Evolutionary conservation across 2,888 invertebrate species (phyloP), one percentile per base, ranked within the genome.

Genomic region (Archips crataeganus): DNA sequence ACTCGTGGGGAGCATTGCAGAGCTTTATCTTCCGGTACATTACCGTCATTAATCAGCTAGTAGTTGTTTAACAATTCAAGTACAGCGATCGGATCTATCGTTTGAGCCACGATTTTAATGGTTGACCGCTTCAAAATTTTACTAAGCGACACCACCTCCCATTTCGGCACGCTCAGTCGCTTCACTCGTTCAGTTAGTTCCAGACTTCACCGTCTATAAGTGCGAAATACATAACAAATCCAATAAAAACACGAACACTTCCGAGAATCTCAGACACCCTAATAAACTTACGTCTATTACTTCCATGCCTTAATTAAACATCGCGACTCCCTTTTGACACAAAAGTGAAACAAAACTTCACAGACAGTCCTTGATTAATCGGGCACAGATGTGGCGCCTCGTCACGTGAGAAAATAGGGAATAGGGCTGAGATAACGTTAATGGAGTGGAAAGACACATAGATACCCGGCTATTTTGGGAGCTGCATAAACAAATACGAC

Each of bases 331-430:
- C 69, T 60, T 61, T 74, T 70, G 74, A 70, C 74, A 65, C 70
- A 51, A 51, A 70, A 69, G 64, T 75, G 65, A 65, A 74, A 75
- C 64, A 72, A 75, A 70, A 70, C 69, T 74, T 74, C 51, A 61
- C 69, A 74, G 74, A 74, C 72, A 76, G 57, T 32, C 77, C 79
- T 81, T 87, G 88, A 91, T 89, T 90, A 90, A 92, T 93, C 87
- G 87, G 80, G 75, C 81, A 79, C 93, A 93, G 87, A 89, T 93
- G 92, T 87, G 85, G 72, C 78, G 77, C 76, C 77, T 78, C 79
- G 82, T 78, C 83, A 86, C 89, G 89, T 92, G 93, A 89, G 92
- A 92, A 90, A 87, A 88, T 87, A 86, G 84, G 84, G 84, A 78
- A 77, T 79, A 81, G 82, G 79, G 81, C 77, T 75, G 84, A 84